Evolutionary conservation across 2,888 invertebrate genomes (phyloP).

Genomic region (Eupithecia centaureata): DNA sequence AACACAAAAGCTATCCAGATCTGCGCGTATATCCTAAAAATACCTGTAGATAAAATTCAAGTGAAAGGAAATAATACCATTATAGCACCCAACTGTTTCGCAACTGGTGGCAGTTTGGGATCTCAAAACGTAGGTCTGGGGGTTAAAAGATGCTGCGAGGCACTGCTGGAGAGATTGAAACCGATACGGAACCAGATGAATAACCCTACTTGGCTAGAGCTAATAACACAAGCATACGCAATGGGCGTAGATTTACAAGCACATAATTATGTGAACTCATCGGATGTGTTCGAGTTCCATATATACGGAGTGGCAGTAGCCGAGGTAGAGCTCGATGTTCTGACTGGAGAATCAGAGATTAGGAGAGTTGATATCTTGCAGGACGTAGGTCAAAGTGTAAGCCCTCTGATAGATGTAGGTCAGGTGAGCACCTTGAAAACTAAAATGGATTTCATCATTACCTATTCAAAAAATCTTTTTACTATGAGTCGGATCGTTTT

Average conservation of each 20-base stretch:
- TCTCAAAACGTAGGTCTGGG: conserved; percentile 86
- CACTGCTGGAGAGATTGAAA: conserved; percentile 69
- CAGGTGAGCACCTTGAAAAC: conserved; percentile 72
- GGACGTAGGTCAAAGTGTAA: conserved; percentile 86
- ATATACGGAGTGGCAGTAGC: conserved; percentile 83
- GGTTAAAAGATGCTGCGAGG: conserved; percentile 76
- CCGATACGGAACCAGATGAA: conserved; percentile 65
- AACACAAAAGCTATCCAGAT: conserved; percentile 88
- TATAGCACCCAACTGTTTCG: conserved; percentile 85
- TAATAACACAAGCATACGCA: conserved; percentile 73
- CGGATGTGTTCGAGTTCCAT: conserved; percentile 51
- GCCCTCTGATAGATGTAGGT: conserved; percentile 86
- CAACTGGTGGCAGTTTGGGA: conserved; percentile 87
- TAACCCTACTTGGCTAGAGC: conserved; percentile 76
- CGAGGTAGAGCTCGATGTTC: conserved; percentile 88
- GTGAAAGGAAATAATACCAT: conserved; percentile 86
- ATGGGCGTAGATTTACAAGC: conserved; percentile 60
- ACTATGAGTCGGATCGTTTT: background rate
- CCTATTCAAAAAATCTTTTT: background rate
- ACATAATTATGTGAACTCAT: conserved; percentile 47
- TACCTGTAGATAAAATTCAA: conserved; percentile 85
- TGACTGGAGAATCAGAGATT: conserved; percentile 87
- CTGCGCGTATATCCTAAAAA: conserved; percentile 85
- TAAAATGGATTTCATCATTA: background rate
- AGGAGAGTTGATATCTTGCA: conserved; percentile 85